phyloP scores from a whole-genome alignment of 2,797 vertebrate species.

The Hirundo rustica region DNA sequence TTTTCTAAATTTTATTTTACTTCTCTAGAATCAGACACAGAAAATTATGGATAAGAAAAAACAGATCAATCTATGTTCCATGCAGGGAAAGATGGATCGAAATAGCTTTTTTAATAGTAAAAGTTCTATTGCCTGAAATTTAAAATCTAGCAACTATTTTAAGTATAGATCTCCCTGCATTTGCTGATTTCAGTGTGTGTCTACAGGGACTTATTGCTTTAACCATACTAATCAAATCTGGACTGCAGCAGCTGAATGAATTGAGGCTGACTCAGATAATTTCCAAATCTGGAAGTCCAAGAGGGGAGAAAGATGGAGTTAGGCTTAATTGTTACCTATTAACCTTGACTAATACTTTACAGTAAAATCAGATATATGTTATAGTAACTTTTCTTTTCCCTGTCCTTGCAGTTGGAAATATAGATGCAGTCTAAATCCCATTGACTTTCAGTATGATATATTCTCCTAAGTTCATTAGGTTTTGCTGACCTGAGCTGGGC shows the following conservation, averaged over 20 bases:
- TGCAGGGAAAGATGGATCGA: background rate
- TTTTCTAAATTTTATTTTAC: background rate
- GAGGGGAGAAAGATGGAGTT: background rate
- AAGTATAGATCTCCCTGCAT: background rate
- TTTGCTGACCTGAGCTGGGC: background rate
- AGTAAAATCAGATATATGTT: background rate
- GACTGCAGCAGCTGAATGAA: background rate
- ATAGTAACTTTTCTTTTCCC: background rate
- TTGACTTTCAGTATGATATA: background rate
- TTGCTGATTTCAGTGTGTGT: background rate
- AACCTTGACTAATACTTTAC: background rate
- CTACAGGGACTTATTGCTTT: background rate
- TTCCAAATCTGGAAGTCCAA: background rate
- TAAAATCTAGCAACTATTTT: background rate
- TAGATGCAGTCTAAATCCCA: background rate
- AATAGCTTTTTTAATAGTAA: background rate
- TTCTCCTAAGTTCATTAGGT: background rate
- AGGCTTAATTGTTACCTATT: conserved; percentile 11
- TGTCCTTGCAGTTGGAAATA: conserved; percentile 5
- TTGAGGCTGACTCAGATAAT: background rate
- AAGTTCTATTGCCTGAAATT: background rate
- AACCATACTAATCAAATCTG: background rate
- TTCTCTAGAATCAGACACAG: background rate
- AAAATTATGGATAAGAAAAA: background rate
- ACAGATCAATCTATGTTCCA: background rate